phyloP scores from a whole-genome alignment of 2,797 vertebrate genomes.

The Catostomus latipinnis region DNA sequence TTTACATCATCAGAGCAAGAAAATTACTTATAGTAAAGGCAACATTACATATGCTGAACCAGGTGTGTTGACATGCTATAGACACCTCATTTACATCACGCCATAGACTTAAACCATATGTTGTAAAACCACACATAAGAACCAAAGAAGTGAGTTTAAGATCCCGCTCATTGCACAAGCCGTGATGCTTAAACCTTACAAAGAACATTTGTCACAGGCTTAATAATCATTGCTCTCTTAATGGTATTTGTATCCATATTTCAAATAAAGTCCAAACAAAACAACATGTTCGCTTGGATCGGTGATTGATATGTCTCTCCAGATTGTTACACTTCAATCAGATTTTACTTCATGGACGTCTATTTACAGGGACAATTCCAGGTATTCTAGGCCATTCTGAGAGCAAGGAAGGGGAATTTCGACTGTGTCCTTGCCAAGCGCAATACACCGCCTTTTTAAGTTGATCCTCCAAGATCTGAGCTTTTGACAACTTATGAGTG shows the following conservation, averaged over 20 bases:
- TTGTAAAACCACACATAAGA: slow-evolving; percentile 24
- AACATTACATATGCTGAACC: slow-evolving; percentile 22
- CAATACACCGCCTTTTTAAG: slow-evolving; percentile 18
- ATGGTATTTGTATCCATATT: neutral
- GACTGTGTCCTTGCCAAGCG: slow-evolving; percentile 30
- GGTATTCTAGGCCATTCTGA: slow-evolving; percentile 41
- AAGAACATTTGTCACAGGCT: neutral
- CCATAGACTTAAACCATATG: slow-evolving; percentile 49
- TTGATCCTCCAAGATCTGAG: slow-evolving; percentile 11
- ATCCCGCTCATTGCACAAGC: slow-evolving; percentile 14
- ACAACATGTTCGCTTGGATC: slow-evolving; percentile 23
- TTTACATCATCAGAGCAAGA: slow-evolving; percentile 14
- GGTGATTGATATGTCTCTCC: slow-evolving; percentile 37
- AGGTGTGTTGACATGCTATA: slow-evolving; percentile 33
- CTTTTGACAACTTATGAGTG: slow-evolving; percentile 29
- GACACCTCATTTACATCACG: slow-evolving; percentile 52
- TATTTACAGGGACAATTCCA: slow-evolving; percentile 57
- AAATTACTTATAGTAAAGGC: slow-evolving; percentile 25
- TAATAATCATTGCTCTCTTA: neutral
- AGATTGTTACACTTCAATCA: slow-evolving; percentile 12
- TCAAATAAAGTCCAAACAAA: neutral
- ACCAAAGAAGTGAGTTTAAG: slow-evolving; percentile 16
- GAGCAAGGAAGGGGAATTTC: slow-evolving; percentile 6
- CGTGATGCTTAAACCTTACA: neutral
- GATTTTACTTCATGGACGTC: slow-evolving; percentile 17